Evolutionary conservation across 2,888 invertebrate species (phyloP).

Genomic region (Cistogaster globosa): DNA sequence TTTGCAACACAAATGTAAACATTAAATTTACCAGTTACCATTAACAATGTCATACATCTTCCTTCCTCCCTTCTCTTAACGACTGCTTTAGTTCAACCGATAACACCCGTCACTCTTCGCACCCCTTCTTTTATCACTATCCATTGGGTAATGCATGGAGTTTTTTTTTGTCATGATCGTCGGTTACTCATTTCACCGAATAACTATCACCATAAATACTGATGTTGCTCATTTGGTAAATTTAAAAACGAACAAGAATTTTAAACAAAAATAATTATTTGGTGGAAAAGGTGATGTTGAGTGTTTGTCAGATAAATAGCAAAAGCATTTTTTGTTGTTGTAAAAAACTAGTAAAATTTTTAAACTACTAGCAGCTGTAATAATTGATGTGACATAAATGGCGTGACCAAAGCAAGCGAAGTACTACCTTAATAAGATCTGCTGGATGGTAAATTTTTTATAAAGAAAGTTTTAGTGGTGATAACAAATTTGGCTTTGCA

Average conservation of each 20-base stretch:
- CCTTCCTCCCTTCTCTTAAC: neutral
- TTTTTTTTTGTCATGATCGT: constrained; percentile 47
- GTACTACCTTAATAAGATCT: too few species aligned
- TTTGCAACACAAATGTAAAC: constrained; percentile 68
- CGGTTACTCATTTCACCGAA: constrained; percentile 51
- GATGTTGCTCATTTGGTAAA: constrained; percentile 44
- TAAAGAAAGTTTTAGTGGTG: too few species aligned
- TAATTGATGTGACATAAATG: too few species aligned
- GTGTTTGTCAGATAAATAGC: neutral
- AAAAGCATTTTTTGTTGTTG: too few species aligned
- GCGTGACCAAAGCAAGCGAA: too few species aligned
- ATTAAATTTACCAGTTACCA: constrained; percentile 58
- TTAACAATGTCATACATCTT: constrained; percentile 41
- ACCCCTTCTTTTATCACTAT: neutral
- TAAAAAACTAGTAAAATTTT: too few species aligned
- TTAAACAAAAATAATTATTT: constrained; percentile 33
- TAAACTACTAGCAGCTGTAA: too few species aligned
- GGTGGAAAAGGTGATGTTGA: constrained; percentile 15
- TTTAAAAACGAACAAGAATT: constrained; percentile 37
- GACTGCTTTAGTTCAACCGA: constrained; percentile 6
- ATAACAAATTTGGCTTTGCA: too few species aligned
- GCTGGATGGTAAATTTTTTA: too few species aligned
- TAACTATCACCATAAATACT: constrained; percentile 39
- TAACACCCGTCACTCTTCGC: neutral
- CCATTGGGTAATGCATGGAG: constrained; percentile 16